A percentile compares a stretch with the other conserved stretches of the same genome.
These are phyloP conservation scores for Andrena cerasifolii DNA, from an alignment of 1,140 invertebrate species.

Conservation along the genomic window DNA sequence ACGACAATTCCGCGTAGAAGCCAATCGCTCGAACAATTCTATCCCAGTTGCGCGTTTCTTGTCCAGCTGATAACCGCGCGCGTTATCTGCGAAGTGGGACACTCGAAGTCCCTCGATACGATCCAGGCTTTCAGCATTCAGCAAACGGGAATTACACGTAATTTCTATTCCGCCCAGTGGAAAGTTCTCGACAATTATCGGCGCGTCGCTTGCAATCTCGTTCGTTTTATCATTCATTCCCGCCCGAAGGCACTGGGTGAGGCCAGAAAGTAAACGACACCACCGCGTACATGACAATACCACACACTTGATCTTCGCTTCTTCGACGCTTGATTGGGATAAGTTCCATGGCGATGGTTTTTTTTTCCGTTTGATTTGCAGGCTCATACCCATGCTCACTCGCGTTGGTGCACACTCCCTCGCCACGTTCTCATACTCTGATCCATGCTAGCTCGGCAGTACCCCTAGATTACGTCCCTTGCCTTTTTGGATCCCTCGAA, in stretches of 20 bases:
- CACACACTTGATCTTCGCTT: slow-evolving; percentile 49
- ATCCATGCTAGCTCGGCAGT: slow-evolving; percentile 33
- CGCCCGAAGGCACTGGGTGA: background rate
- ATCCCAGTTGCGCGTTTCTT: background rate
- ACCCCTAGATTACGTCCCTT: slow-evolving; percentile 22
- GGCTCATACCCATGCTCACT: slow-evolving; percentile 39
- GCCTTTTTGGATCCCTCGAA: background rate
- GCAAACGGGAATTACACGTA: background rate
- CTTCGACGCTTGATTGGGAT: slow-evolving; percentile 53
- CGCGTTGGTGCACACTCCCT: slow-evolving; percentile 26
- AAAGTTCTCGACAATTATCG: background rate
- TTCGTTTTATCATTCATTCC: background rate
- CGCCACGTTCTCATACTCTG: slow-evolving; percentile 34
- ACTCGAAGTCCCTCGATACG: background rate
- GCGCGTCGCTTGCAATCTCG: background rate
- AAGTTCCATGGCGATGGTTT: slow-evolving; percentile 58
- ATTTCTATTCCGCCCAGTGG: background rate
- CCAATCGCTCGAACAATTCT: background rate
- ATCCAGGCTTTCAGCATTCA: background rate
- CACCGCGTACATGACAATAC: slow-evolving; percentile 18
- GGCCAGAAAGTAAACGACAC: slow-evolving; percentile 1
- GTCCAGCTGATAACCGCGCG: slow-evolving; percentile 14
- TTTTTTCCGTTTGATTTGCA: slow-evolving; percentile 53
- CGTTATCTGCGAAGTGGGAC: slow-evolving; percentile 20
- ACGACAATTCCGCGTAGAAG: too few relatives aligned